Evolutionary conservation across 2,797 vertebrate species (phyloP).

Genomic region (Rhynchotus rufescens): DNA sequence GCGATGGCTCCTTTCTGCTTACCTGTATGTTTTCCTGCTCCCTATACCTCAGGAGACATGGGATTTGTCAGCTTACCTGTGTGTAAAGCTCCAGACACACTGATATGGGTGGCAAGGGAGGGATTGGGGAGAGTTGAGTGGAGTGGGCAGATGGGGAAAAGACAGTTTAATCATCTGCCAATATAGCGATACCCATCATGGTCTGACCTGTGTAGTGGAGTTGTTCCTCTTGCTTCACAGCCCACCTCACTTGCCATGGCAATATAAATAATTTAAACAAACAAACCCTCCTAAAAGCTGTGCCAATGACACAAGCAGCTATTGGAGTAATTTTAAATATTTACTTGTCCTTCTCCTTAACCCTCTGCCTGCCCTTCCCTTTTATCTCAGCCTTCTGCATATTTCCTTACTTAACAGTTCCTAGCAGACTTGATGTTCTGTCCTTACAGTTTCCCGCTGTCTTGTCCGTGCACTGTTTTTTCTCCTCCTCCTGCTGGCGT

Average conservation of each 20-base stretch:
- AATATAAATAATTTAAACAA: accelerated
- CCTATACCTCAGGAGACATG: not conserved
- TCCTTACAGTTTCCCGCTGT: not conserved
- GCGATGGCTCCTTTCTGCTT: not conserved
- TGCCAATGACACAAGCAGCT: not conserved
- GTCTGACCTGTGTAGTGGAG: not conserved
- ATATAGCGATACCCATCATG: not conserved
- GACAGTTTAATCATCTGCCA: not conserved
- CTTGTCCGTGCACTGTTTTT: not conserved
- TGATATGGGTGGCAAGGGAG: not conserved
- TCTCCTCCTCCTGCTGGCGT: not conserved
- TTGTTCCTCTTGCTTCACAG: not conserved
- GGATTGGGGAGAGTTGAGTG: not conserved
- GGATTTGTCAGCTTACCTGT: not conserved
- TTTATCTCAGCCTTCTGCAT: not conserved
- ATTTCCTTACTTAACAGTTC: not conserved
- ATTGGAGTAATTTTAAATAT: not conserved
- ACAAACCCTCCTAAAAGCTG: not conserved
- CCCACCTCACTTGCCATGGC: not conserved
- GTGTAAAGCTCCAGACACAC: not conserved
- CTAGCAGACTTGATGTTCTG: accelerated
- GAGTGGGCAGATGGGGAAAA: not conserved
- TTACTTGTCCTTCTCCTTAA: not conserved
- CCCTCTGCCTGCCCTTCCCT: not conserved
- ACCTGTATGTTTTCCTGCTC: not conserved